Percentiles rank a stretch among this genome's conserved stretches.
Evolutionary conservation across 2,113 vertebrate genomes (phyloP).

Genomic region (Propithecus coquereli): DNA sequence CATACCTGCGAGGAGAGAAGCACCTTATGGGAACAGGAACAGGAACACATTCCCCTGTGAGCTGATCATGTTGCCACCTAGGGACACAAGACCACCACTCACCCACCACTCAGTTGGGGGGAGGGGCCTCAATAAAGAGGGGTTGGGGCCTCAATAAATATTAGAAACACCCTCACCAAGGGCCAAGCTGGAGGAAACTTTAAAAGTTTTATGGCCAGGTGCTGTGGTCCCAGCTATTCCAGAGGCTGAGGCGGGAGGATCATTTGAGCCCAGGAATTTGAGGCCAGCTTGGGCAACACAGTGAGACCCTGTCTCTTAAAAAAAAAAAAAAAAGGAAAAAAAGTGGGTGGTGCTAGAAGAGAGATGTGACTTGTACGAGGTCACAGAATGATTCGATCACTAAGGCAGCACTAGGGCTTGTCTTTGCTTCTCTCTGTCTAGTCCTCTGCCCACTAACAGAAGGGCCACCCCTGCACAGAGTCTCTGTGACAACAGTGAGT

Average conservation of each 20-base stretch:
- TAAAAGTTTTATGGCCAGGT: not conserved
- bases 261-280: no score
- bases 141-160: not conserved
- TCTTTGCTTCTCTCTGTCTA: not conserved
- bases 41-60: not conserved
- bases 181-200: not conserved
- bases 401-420: not conserved
- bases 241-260: no score
- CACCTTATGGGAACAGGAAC: not conserved
- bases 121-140: not conserved
- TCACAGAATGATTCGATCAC: not conserved
- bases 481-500: not conserved
- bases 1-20: not conserved
- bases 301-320: no score
- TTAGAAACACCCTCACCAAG: not conserved
- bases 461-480: not conserved
- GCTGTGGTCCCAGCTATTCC: no score
- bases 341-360: not conserved
- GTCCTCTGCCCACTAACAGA: not conserved
- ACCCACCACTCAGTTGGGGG: not conserved
- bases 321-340: not conserved
- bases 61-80: not conserved
- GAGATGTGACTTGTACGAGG: not conserved
- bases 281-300: no score
- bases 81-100: not conserved